phyloP scores from a whole-genome alignment of 92 coral and sea anemone genomes.

The Epizoanthus stellaris region DNA sequence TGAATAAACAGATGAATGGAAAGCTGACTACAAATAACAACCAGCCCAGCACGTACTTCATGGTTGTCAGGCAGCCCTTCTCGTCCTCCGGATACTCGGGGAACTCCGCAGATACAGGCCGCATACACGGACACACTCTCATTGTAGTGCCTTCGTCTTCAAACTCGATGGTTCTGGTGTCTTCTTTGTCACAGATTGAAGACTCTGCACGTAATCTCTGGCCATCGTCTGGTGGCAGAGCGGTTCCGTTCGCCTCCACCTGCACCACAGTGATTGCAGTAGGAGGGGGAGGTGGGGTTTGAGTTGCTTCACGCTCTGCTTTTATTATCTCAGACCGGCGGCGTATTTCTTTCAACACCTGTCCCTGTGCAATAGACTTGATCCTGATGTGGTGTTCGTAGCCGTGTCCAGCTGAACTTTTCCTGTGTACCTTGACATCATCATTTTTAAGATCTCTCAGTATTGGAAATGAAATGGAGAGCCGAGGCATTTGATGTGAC shows the following conservation, averaged over 20 bases:
- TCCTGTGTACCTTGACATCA: slow-evolving; percentile 81
- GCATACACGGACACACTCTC: slow-evolving; percentile 80
- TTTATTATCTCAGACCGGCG: slow-evolving; percentile 69
- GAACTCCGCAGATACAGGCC: slow-evolving; percentile 75
- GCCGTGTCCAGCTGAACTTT: slow-evolving; percentile 59
- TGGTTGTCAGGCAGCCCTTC: slow-evolving; percentile 49
- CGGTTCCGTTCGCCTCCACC: slow-evolving; percentile 78
- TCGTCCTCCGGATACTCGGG: slow-evolving; percentile 81
- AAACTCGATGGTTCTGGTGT: slow-evolving; percentile 16
- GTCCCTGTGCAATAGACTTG: slow-evolving; percentile 95
- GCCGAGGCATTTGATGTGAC: slow-evolving; percentile 73
- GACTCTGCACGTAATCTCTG: slow-evolving; percentile 49
- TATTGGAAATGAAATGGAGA: slow-evolving; percentile 86
- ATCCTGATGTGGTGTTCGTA: slow-evolving; percentile 72
- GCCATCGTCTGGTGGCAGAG: slow-evolving; percentile 48
- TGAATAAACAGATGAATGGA: slow-evolving; percentile 89
- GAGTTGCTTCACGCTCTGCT: not conserved
- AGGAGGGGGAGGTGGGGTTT: slow-evolving; percentile 35
- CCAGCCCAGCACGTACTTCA: slow-evolving; percentile 78
- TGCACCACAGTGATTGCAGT: slow-evolving; percentile 54
- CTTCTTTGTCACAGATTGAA: slow-evolving; percentile 29
- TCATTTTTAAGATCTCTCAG: slow-evolving; percentile 81
- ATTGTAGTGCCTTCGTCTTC: slow-evolving; percentile 63
- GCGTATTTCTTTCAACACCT: slow-evolving; percentile 79
- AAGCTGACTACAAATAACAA: slow-evolving; percentile 83